These are phyloP conservation scores for Drosophila gaucha DNA, from an alignment of 2,888 invertebrate species.

Conservation along the genomic window DNA sequence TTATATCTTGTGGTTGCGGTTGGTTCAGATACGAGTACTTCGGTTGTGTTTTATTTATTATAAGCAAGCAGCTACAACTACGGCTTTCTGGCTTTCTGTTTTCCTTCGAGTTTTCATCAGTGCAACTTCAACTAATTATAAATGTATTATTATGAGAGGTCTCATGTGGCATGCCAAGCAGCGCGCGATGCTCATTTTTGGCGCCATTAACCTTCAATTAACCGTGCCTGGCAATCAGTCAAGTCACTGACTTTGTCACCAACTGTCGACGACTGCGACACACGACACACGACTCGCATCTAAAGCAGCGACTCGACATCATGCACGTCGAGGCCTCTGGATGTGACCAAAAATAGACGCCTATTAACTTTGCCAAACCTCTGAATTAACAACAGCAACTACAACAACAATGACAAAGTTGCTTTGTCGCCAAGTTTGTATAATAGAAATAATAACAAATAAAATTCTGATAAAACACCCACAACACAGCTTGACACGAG, in stretches of 20 bases:
- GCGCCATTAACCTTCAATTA: conserved; percentile 79
- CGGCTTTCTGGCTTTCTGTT: conserved; percentile 1
- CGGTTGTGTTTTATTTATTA: conserved; percentile 29
- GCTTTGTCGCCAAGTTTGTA: conserved; percentile 53
- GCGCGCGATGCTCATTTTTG: conserved; percentile 55
- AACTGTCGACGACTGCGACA: conserved; percentile 28
- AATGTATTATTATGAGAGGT: conserved; percentile 57
- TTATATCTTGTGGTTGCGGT: conserved; percentile 46
- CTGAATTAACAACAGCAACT: conserved; percentile 29
- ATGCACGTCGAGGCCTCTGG: conserved; percentile 31
- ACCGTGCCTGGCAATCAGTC: conserved; percentile 65
- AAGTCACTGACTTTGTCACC: conserved; percentile 61
- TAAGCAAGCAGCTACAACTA: background rate
- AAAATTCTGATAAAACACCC: conserved; percentile 51
- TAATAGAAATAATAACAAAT: conserved; percentile 62
- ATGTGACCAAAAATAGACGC: conserved; percentile 72
- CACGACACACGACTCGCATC: conserved; percentile 65
- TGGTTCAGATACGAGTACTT: background rate
- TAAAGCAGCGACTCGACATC: conserved; percentile 30
- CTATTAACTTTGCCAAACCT: conserved; percentile 54
- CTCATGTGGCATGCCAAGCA: conserved; percentile 39
- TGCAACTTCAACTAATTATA: conserved; percentile 53
- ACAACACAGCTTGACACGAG: conserved; percentile 37
- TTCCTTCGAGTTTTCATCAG: conserved; percentile 11
- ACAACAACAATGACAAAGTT: conserved; percentile 22